Evolutionary conservation across 2,888 invertebrate genomes (phyloP), one percentile per base, ranked within the genome.

Genomic region (Scaptomyza polygonia): DNA sequence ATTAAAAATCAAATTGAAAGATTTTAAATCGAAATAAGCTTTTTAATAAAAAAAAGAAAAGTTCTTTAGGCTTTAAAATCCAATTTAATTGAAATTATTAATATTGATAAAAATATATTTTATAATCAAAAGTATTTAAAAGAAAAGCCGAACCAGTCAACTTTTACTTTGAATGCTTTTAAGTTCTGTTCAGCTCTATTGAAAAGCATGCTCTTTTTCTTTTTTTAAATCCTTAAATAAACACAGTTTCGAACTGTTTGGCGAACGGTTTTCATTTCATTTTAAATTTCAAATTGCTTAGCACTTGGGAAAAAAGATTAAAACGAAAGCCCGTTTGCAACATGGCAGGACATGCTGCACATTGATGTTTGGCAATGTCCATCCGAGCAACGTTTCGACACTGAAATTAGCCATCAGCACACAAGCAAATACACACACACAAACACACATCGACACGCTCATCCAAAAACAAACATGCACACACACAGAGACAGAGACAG

Each of bases 321-420:
- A 14, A 32, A 14, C 39, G n/a, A 27, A 40, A 53, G 42, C 32
- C 42, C 30, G 54, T 39, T 47, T 25, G 47, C 42, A 47, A 40
- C 48, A 51, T 54, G 64, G 51, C 53, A 47, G 56, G 63, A 61
- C 55, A 59, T 75, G 62, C 55, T 51, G 42, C 34, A 42, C 29
- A 59, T 53, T 59, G 44, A 47, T 25, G 59, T 42, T 42, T 57
- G 49, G 39, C 47, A 36, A 36, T 21, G 51, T 63, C 52, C 36
- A 32, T 52, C 53, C 49, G 27, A 47, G 48, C 36, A 44, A 55
- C 72, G 8, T 47, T 47, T n/a, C 47, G 48, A 14, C 58, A 62
- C 49, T 54, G 36, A 77, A 80, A 80, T 83, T 65, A 72, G 78
- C 64, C 51, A 65, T 69, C 74, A 54, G 67, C 61, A 69, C 56